These are phyloP conservation scores for Aldrovandia affinis DNA, from an alignment of 2,797 vertebrate species.

Conservation along the genomic window DNA sequence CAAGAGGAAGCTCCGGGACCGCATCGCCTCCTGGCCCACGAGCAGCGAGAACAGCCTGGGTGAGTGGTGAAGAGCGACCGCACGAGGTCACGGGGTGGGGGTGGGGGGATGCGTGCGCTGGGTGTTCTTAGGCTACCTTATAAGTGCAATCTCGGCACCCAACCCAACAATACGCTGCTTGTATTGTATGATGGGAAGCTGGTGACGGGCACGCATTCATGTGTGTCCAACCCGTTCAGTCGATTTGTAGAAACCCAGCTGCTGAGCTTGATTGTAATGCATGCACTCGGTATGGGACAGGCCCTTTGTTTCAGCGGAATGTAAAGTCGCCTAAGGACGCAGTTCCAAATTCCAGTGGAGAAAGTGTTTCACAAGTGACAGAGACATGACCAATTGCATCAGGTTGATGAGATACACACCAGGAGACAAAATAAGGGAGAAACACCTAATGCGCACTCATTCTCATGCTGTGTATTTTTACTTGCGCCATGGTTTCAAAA, in stretches of 20 bases:
- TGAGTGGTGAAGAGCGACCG: constrained; percentile 53
- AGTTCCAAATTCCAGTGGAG: no score
- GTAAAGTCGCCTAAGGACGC: no score
- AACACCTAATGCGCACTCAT: no score
- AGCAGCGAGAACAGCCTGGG: constrained; percentile 80
- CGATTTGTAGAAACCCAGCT: background rate
- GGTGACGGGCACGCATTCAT: background rate
- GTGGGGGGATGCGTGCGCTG: background rate
- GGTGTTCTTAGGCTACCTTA: background rate
- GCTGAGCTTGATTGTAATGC: background rate
- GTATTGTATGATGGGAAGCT: background rate
- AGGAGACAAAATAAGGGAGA: no score
- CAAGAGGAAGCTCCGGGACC: constrained; percentile 66
- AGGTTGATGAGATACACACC: no score
- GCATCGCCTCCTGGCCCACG: constrained; percentile 75
- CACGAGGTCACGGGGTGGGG: background rate
- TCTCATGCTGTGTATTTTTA: no score
- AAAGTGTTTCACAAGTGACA: no score
- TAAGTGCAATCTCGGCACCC: background rate
- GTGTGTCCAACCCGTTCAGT: background rate
- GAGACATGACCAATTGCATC: no score
- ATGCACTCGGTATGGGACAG: no score
- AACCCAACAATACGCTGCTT: background rate
- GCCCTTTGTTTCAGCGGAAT: no score
- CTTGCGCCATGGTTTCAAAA: no score